Evolutionary conservation across 2,797 vertebrate genomes (phyloP), one percentile per base, ranked within the genome.

Genomic region (Myiotriccus ornatus): DNA sequence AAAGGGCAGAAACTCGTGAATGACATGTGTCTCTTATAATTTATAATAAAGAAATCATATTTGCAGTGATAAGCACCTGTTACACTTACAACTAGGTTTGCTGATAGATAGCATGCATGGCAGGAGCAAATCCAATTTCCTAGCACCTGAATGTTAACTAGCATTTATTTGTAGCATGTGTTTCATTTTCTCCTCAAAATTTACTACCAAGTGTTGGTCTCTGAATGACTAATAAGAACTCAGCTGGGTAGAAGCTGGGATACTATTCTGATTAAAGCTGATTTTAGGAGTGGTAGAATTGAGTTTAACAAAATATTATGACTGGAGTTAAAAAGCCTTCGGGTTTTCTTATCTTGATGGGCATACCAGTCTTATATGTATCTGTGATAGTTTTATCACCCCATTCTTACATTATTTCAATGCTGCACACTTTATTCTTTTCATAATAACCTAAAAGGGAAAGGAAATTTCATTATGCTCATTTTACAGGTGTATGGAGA

Each of bases 151-250:
- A 62, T 56, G n/a, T 17, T 80, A 67, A 76, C 41, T 82, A 57
- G 3, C 41, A 90, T 68, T 89, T 79, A 32, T 79, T 93, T 84
- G 35, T 32, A 50, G 7, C 56, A 59, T 74, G 18, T 50, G 43
- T 90, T 94, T 73, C 34, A 84, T 71, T 87, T 87, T 87, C 12
- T 77, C 16, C 62, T 81, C 59, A 93, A 89, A 87, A 25, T 80
- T 84, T 77, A 85, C 30, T 73, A 79, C 19, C 11, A 52, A 49
- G 12, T 41, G 44, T 53, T 75, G 44, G 49, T 71, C 37, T 93
- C 53, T 87, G 49, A 84, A 56, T 71, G 34, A 39, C 52, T 59
- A 43, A 56, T 28, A 78, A 39, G 24, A 62, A 34, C 19, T 18
- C 63, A 92, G 25, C 15, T 37, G 93, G 32, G 35, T 80, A 47